These are phyloP conservation scores for Fragum whitleyi DNA, from an alignment of 2,888 invertebrate species.

Conservation along the genomic window DNA sequence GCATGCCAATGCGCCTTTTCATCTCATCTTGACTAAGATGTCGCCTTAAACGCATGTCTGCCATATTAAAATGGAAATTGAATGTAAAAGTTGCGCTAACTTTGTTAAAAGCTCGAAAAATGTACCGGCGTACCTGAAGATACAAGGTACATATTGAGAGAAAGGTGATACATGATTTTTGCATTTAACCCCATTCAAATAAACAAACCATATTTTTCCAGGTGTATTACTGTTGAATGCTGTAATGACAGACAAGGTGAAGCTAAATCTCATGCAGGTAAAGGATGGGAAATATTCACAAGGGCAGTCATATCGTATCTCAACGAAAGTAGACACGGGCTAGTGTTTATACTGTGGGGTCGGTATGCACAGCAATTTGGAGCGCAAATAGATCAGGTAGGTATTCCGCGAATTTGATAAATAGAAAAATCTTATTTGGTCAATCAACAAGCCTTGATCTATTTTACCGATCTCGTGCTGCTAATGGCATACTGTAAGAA, in stretches of 20 bases:
- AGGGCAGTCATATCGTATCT: slow-evolving; percentile 87
- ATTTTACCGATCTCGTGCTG: no score
- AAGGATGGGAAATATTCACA: slow-evolving; percentile 89
- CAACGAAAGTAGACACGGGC: slow-evolving; percentile 84
- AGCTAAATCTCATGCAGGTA: slow-evolving; percentile 88
- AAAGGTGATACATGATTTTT: neutral
- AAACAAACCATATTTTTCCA: slow-evolving; percentile 47
- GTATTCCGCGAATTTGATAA: no score
- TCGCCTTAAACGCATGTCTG: no score
- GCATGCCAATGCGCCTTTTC: no score
- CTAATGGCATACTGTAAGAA: no score
- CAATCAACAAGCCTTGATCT: no score
- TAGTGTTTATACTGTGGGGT: slow-evolving; percentile 89
- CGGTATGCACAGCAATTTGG: slow-evolving; percentile 87
- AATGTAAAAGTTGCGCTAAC: no score
- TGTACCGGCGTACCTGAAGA: neutral
- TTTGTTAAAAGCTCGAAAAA: no score
- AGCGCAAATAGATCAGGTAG: slow-evolving; percentile 84
- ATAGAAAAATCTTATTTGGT: no score
- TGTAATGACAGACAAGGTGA: slow-evolving; percentile 87
- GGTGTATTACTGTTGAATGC: slow-evolving; percentile 87
- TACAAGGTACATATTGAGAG: neutral
- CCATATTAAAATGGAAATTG: no score
- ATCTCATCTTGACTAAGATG: no score
- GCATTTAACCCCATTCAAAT: no score